Evolutionary conservation across 2,797 vertebrate species (phyloP).

Genomic region (Paratrypauchen microcephalus): DNA sequence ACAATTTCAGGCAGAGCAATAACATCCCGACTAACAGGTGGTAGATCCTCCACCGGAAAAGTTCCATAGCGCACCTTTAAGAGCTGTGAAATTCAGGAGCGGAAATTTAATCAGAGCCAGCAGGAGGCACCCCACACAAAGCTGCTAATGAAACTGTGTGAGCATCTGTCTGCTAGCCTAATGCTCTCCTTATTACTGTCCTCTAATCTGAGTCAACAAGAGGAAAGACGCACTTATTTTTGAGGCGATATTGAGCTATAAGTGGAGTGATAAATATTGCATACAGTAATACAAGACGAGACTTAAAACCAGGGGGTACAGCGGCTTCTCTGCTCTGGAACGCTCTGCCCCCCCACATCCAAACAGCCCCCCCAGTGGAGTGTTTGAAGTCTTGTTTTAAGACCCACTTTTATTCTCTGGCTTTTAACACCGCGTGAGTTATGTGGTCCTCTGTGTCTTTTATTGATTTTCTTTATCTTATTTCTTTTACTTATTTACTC

Average conservation of each 20-base stretch:
- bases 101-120: slow-evolving; percentile 54
- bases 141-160: slow-evolving; percentile 63
- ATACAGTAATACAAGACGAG: no score
- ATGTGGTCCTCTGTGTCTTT: no score
- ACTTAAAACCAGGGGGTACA: no score
- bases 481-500: no score
- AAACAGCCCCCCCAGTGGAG: no score
- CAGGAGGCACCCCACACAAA: slow-evolving; percentile 43
- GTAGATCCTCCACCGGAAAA: background rate
- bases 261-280: no score
- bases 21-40: background rate
- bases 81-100: slow-evolving; percentile 21
- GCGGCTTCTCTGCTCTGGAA: no score
- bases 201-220: background rate
- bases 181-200: slow-evolving; percentile 13
- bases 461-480: no score
- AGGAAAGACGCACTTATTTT: background rate
- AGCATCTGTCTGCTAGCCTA: slow-evolving; percentile 49
- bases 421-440: no score
- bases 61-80: slow-evolving; percentile 7
- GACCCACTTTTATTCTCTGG: no score
- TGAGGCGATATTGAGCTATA: background rate
- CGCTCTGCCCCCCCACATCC: no score
- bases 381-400: no score
- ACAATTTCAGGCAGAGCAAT: background rate